Conservation (phyloP, 2,797 vertebrate species). For the Clangula hyemalis region DNA sequence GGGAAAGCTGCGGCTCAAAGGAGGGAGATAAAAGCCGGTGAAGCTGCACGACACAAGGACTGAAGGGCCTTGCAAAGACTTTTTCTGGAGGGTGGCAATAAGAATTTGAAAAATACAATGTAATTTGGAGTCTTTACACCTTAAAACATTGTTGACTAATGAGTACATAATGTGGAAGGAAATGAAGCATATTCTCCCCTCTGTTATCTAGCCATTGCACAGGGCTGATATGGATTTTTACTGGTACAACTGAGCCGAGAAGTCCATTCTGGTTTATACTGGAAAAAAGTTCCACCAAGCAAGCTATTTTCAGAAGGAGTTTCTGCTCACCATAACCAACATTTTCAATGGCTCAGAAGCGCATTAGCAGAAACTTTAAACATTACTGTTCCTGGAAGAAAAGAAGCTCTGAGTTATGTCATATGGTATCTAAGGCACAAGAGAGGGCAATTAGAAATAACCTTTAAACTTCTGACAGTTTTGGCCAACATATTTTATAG, state of each 20-base stretch:
- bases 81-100: background rate
- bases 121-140: background rate
- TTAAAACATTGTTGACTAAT: background rate
- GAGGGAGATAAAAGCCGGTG: constrained; percentile 49
- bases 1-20: background rate
- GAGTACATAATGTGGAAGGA: background rate
- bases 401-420: background rate
- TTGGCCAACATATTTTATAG: background rate
- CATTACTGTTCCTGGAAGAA: background rate
- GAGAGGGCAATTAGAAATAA: background rate
- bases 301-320: background rate
- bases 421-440: background rate
- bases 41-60: background rate
- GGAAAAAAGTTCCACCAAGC: background rate
- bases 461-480: background rate
- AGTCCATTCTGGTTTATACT: background rate
- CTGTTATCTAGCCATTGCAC: background rate
- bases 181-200: background rate
- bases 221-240: background rate
- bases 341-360: background rate
- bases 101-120: background rate
- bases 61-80: background rate
- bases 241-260: background rate
- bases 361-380: background rate
- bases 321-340: background rate